phyloP scores from a whole-genome alignment of 2,113 vertebrate genomes.

The Pedetes capensis region DNA sequence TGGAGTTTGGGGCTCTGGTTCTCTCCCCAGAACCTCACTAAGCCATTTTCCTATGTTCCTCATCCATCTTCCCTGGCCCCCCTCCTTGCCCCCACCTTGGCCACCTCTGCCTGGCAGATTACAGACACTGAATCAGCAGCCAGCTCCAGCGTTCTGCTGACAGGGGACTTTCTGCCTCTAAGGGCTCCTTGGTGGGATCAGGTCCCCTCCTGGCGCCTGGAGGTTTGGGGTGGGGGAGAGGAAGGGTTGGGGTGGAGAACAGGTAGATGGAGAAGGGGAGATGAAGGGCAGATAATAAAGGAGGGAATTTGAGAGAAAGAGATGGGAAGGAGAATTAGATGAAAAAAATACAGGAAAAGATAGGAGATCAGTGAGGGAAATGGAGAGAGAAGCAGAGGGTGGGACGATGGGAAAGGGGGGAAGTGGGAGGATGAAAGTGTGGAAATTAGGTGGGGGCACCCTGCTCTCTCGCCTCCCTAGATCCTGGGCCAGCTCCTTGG shows the following conservation, averaged over 20 bases:
- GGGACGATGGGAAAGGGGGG: background rate
- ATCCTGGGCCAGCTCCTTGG: background rate
- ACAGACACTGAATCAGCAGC: conserved; percentile 79
- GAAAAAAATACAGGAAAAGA: background rate
- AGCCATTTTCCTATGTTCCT: conserved; percentile 55
- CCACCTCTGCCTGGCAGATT: conserved; percentile 71
- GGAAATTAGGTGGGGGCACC: background rate
- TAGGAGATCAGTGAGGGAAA: background rate
- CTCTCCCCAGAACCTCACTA: background rate
- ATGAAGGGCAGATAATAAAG: background rate
- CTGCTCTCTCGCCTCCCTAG: background rate
- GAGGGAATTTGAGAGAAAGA: background rate
- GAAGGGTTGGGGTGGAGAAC: background rate
- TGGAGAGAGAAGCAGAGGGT: background rate
- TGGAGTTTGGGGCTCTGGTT: conserved; percentile 34
- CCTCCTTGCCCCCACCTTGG: background rate
- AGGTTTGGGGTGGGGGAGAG: background rate
- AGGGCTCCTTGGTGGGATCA: conserved; percentile 54
- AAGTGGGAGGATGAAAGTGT: background rate
- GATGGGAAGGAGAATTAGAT: background rate
- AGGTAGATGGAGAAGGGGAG: background rate
- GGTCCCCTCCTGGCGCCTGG: conserved; percentile 12
- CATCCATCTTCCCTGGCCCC: conserved; percentile 70
- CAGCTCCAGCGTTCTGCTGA: conserved; percentile 72
- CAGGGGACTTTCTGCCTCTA: conserved; percentile 68